These are phyloP conservation scores for Listronotus oregonensis DNA, from an alignment of 1,140 invertebrate genomes.

Conservation along the genomic window DNA sequence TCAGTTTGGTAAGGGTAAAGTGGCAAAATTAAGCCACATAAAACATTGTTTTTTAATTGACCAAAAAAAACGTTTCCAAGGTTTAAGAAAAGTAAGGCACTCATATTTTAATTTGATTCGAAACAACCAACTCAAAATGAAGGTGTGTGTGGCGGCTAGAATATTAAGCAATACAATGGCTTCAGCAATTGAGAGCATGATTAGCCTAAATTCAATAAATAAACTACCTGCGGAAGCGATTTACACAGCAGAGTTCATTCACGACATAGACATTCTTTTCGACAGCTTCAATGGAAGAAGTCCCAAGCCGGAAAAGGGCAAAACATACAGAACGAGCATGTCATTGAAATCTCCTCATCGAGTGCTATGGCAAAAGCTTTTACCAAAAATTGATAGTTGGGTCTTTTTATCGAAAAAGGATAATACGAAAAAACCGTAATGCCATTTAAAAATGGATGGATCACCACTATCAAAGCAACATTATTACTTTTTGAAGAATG, in stretches of 20 bases:
- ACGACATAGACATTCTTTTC: constrained; percentile 5
- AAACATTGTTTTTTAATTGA: too few relatives aligned
- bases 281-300: constrained; percentile 14
- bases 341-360: background rate
- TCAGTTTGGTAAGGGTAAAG: too few relatives aligned
- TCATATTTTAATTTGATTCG: too few relatives aligned
- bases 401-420: background rate
- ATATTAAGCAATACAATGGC: constrained; percentile 14
- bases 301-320: background rate
- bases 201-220: background rate
- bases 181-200: constrained; percentile 9
- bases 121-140: constrained; percentile 29
- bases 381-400: background rate
- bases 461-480: background rate
- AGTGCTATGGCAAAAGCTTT: background rate
- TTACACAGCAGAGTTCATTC: constrained; percentile 3
- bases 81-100: too few relatives aligned
- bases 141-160: constrained; percentile 11
- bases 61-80: too few relatives aligned
- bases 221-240: constrained; percentile 15
- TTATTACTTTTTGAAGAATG: background rate
- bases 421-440: background rate
- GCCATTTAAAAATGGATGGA: background rate
- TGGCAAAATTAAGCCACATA: too few relatives aligned
- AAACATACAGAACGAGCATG: background rate